phyloP scores from a whole-genome alignment of 2,113 vertebrate genomes.

The Peromyscus polionotus region DNA sequence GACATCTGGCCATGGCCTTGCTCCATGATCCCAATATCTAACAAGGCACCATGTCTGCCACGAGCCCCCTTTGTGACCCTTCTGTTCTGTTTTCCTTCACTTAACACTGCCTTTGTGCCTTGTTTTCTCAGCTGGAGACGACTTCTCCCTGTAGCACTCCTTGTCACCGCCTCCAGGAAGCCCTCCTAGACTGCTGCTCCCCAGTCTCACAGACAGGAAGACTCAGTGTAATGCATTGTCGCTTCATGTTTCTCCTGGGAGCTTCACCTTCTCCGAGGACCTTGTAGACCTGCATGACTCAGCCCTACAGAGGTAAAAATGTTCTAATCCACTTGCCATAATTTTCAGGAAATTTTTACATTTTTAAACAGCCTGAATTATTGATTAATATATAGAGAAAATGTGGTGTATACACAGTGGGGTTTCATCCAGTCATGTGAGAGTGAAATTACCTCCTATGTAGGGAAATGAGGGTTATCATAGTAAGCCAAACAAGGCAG shows the following conservation, averaged over 20 bases:
- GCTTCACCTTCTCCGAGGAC: background rate
- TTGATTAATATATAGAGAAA: background rate
- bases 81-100: background rate
- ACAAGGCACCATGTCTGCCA: background rate
- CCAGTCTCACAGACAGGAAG: constrained; percentile 11
- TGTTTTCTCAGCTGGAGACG: background rate
- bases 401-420: background rate
- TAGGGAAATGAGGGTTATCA: background rate
- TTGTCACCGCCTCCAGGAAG: constrained; percentile 41
- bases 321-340: constrained; percentile 34
- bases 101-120: background rate
- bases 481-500: background rate
- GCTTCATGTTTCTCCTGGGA: background rate
- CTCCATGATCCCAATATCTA: background rate
- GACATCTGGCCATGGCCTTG: background rate
- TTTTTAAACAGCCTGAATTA: constrained; percentile 7
- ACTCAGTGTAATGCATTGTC: background rate
- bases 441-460: background rate
- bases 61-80: background rate
- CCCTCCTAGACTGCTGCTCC: background rate
- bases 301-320: background rate
- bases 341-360: constrained; percentile 43
- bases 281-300: background rate
- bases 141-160: background rate
- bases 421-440: background rate